Conservation (phyloP, 2,113 vertebrate species). For the Lophius piscatorius region DNA sequence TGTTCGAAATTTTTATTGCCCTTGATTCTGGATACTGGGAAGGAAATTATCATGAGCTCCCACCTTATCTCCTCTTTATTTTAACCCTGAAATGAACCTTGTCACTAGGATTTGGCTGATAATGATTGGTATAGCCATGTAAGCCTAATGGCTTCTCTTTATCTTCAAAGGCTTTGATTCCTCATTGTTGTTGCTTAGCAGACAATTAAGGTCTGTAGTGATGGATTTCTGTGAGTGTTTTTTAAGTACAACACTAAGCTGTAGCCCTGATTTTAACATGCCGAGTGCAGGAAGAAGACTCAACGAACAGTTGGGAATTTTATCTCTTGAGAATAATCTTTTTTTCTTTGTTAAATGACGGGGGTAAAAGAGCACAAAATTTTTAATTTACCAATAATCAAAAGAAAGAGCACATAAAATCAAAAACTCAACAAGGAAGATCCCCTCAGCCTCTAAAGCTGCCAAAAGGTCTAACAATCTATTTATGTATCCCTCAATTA, state of each 20-base stretch:
- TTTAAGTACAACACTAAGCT: conserved; percentile 36
- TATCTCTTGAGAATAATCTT: too few species aligned
- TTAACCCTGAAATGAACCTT: conserved; percentile 65
- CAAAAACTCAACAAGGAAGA: not conserved
- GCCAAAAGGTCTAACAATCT: too few species aligned
- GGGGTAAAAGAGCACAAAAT: too few species aligned
- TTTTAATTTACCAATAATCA: too few species aligned
- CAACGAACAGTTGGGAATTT: too few species aligned
- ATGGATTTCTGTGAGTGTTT: conserved; percentile 50
- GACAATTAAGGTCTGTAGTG: conserved; percentile 69
- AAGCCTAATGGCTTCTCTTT: conserved; percentile 76
- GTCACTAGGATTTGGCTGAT: conserved; percentile 72
- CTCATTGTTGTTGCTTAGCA: conserved; percentile 71
- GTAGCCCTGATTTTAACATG: conserved; percentile 15
- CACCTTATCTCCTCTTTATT: conserved; percentile 74
- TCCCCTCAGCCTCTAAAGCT: not conserved
- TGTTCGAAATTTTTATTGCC: conserved; percentile 57
- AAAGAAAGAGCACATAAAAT: too few species aligned
- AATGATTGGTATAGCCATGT: conserved; percentile 71
- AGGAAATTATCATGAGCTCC: conserved; percentile 69
- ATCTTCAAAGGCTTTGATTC: conserved; percentile 77
- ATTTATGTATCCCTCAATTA: too few species aligned
- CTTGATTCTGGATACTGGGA: conserved; percentile 56
- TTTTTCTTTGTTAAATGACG: too few species aligned
- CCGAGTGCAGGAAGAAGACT: conserved; percentile 1